Conservation (phyloP, 1,140 invertebrate species). For the Megalopta genalis region DNA sequence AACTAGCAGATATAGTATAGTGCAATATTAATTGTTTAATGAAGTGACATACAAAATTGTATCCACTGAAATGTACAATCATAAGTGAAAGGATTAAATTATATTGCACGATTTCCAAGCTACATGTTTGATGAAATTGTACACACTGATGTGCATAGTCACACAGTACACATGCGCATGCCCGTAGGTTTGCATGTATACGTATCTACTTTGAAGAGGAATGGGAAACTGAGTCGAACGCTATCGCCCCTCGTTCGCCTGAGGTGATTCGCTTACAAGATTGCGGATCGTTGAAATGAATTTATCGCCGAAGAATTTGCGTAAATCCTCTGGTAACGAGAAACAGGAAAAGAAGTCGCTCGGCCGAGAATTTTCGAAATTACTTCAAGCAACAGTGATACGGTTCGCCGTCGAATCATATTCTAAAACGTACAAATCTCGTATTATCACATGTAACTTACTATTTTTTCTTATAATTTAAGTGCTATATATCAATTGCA, state of each 20-base stretch:
- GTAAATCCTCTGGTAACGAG: conserved; percentile 53
- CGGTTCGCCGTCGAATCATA: neutral
- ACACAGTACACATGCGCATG: neutral
- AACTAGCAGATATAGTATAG: too few species aligned
- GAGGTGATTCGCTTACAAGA: conserved; percentile 52
- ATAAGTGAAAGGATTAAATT: too few species aligned
- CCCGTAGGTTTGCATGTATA: too few species aligned
- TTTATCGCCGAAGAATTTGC: conserved; percentile 57
- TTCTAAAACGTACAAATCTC: neutral
- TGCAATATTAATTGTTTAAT: too few species aligned
- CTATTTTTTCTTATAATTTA: too few species aligned
- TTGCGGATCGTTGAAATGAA: conserved; percentile 58
- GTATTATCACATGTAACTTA: neutral
- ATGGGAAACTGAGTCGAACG: conserved; percentile 3
- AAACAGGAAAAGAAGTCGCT: conserved; percentile 40
- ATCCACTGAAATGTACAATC: too few species aligned
- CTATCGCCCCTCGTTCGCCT: conserved; percentile 37
- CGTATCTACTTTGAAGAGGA: neutral
- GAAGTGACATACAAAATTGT: too few species aligned
- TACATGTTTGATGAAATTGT: neutral
- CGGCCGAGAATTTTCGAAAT: conserved; percentile 29
- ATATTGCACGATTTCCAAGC: too few species aligned
- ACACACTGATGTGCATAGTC: neutral
- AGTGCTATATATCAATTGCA: too few species aligned
- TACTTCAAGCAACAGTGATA: conserved; percentile 32